phyloP scores from a whole-genome alignment of 2,888 invertebrate species.

The Cataglyphis rosenhaueri region DNA sequence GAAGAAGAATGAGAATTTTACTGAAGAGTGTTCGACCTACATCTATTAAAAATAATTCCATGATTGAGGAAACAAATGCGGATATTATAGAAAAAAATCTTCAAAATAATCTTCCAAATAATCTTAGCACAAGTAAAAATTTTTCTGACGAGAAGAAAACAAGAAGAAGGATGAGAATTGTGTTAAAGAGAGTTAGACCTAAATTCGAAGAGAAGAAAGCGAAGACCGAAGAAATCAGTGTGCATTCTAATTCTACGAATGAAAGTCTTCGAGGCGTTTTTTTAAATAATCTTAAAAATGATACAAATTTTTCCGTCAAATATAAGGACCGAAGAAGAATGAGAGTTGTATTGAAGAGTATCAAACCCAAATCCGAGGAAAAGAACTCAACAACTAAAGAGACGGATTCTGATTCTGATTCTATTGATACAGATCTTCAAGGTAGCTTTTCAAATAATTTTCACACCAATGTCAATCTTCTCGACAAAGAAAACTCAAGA shows the following conservation, averaged over 20 bases:
- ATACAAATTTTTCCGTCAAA: not conserved
- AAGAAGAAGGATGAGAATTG: slow-evolving; percentile 17
- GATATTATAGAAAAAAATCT: not conserved
- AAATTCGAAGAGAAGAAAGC: not conserved
- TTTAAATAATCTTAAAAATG: not conserved
- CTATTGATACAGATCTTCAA: not conserved
- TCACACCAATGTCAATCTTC: not conserved
- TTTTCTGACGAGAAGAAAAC: not conserved
- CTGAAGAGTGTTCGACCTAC: slow-evolving; percentile 7
- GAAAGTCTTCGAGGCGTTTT: not conserved
- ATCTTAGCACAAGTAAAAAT: not conserved
- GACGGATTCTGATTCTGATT: not conserved
- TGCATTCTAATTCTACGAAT: not conserved
- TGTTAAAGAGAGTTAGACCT: slow-evolving; percentile 24
- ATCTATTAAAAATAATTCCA: not conserved
- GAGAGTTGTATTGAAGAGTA: slow-evolving; percentile 14
- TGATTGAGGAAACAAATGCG: not conserved
- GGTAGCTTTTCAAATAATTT: not conserved
- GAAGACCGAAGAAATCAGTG: not conserved
- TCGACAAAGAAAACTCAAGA: not conserved
- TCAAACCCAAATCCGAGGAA: slow-evolving; percentile 11
- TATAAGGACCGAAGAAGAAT: slow-evolving; percentile 4
- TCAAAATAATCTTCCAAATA: not conserved
- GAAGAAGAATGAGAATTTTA: slow-evolving; percentile 20
- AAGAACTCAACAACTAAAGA: not conserved